Evolutionary conservation across 2,113 vertebrate species (phyloP).

Genomic region (Albula goreensis): DNA sequence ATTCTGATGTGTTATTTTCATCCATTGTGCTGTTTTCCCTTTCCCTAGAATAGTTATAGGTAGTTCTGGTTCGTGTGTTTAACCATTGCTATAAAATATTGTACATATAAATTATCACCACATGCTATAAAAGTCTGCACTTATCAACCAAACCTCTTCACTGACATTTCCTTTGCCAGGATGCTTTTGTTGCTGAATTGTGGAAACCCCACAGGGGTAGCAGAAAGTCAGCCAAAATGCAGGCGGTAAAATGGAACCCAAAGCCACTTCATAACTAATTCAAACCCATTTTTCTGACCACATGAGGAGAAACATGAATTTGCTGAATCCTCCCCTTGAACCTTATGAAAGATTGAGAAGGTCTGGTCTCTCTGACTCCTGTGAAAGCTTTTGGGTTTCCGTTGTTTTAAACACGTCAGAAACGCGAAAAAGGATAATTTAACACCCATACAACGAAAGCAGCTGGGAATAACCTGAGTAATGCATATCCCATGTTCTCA

Average conservation of each 20-base stretch:
- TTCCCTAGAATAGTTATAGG: no score
- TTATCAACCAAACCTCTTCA: not conserved
- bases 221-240: not conserved
- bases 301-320: not conserved
- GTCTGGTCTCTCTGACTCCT: not conserved
- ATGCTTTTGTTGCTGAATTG: not conserved
- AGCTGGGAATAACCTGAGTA: no score
- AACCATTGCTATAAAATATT: no score
- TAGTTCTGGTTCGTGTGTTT: no score
- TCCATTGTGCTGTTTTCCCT: no score
- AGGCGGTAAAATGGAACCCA: not conserved
- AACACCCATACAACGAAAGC: no score
- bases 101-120: not conserved
- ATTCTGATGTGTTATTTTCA: no score
- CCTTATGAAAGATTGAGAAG: not conserved
- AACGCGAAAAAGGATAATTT: not conserved
- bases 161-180: not conserved
- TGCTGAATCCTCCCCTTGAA: not conserved
- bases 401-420: not conserved
- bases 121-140: not conserved
- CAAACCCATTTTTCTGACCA: conserved; percentile 10
- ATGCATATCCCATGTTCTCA: no score
- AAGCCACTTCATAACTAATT: conserved; percentile 15
- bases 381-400: not conserved
- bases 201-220: not conserved